Base-by-base conservation (phyloP, 2,888 invertebrate genomes). In the Nomada flava region DNA sequence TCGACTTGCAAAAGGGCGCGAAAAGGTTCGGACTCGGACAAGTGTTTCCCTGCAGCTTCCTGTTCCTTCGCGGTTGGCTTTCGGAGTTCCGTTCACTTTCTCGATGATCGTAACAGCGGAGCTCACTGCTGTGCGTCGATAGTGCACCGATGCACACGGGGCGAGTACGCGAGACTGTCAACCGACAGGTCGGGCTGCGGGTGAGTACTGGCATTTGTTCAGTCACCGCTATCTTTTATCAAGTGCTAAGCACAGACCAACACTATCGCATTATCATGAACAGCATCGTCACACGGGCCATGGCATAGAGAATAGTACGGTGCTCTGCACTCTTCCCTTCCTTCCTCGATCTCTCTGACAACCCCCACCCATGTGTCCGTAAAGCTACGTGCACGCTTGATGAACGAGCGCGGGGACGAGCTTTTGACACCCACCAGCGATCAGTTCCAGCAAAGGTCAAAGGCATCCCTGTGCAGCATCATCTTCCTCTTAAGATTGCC, bases 151-250 rank as follows among this genome's bases (percentile, higher is more conserved):
- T 73, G 71, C 57, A 63, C 70, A 82, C 76, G 82, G 76, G 82
- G 82, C 74, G 68, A 72, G 83, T 73, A 79, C 82, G 83, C 82
- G 83, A 57, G 55, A 73, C 82, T 64, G 79, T 59, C 65, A 79
- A 71, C 83, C 89, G 88, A 88, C 91, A 86, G 91, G 85, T 90
- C 91, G 78, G 52, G 71, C 86, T 68, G 75, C 76, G 86, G 82
- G 77, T 84, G 84, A 86, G 67, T 73, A 93, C 93, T 93, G 93
- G 88, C 89, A 89, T 89, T 87, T 90, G 89, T 90, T 90, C 89
- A 90, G 89, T 89, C 89, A 91, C 90, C 88, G 92, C 93, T 92
- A 93, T 93, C 93, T 93, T 93, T 93, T 93, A 93, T 93, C 93
- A 93, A 92, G 92, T 89, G 93, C 91, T 92, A 90, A 91, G 90